Evolutionary conservation across 2,113 vertebrate genomes (phyloP).

Genomic region (Lycaon pictus): DNA sequence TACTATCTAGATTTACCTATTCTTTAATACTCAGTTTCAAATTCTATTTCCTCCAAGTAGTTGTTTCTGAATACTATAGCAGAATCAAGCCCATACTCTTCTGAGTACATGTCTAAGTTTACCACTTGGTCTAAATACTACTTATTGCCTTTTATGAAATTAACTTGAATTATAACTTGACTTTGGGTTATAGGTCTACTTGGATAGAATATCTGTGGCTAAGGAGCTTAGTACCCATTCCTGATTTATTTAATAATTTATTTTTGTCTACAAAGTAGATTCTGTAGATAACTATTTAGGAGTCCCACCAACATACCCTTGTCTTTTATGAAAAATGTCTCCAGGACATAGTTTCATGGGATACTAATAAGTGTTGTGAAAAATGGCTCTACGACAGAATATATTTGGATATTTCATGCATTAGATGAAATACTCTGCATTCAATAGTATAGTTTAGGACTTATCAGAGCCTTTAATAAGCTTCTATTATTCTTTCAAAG

Average conservation of each 20-base stretch:
- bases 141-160: neutral
- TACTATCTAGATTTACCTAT: neutral
- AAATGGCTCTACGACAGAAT: neutral
- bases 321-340: neutral
- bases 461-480: neutral
- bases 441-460: neutral
- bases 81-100: neutral
- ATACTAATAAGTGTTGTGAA: neutral
- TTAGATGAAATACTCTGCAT: neutral
- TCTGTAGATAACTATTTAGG: neutral
- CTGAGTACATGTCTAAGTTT: neutral
- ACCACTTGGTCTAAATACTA: neutral
- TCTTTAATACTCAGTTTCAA: neutral
- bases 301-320: neutral
- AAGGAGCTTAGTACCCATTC: neutral
- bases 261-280: neutral
- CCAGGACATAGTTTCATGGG: neutral
- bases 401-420: neutral
- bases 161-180: neutral
- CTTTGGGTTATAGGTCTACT: neutral
- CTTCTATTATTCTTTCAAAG: neutral
- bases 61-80: neutral
- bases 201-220: neutral
- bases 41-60: neutral
- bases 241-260: neutral